Percentiles rank a stretch among this genome's conserved stretches.
phyloP scores from a whole-genome alignment of 2,888 invertebrate genomes.

The Xylocampa areola region DNA sequence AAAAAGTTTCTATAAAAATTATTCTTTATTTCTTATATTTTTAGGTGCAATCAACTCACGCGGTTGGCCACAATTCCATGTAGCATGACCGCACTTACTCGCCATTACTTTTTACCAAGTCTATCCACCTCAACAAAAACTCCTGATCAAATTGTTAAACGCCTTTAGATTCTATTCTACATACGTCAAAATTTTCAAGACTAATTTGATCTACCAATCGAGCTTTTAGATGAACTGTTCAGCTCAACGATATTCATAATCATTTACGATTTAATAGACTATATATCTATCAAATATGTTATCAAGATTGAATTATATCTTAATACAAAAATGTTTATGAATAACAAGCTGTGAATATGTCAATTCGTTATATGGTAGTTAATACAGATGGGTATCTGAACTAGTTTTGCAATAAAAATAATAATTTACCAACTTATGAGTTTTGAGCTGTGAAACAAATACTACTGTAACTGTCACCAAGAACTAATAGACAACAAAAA shows the following conservation, averaged over 20 bases:
- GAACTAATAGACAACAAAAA: too few relatives aligned
- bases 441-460: too few relatives aligned
- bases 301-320: slow-evolving; percentile 31
- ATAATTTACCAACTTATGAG: not conserved
- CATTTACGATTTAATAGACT: slow-evolving; percentile 19
- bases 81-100: slow-evolving; percentile 18
- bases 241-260: slow-evolving; percentile 14
- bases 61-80: slow-evolving; percentile 45
- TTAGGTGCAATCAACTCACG: slow-evolving; percentile 43
- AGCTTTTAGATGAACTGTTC: slow-evolving; percentile 28
- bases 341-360: not conserved
- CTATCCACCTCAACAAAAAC: slow-evolving; percentile 50
- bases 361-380: not conserved
- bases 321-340: slow-evolving; percentile 1
- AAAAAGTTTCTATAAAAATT: slow-evolving; percentile 16
- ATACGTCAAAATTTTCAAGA: slow-evolving; percentile 20
- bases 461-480: too few relatives aligned
- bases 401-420: not conserved
- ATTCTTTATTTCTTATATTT: slow-evolving; percentile 14
- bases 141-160: slow-evolving; percentile 40
- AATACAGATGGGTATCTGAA: not conserved
- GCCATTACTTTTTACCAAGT: slow-evolving; percentile 41
- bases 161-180: slow-evolving; percentile 38
- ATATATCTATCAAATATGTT: slow-evolving; percentile 25
- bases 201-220: slow-evolving; percentile 21